A percentile compares a stretch with the other conserved stretches of the same genome.
phyloP scores from a whole-genome alignment of 2,113 vertebrate genomes.

The Callorhinus ursinus region DNA sequence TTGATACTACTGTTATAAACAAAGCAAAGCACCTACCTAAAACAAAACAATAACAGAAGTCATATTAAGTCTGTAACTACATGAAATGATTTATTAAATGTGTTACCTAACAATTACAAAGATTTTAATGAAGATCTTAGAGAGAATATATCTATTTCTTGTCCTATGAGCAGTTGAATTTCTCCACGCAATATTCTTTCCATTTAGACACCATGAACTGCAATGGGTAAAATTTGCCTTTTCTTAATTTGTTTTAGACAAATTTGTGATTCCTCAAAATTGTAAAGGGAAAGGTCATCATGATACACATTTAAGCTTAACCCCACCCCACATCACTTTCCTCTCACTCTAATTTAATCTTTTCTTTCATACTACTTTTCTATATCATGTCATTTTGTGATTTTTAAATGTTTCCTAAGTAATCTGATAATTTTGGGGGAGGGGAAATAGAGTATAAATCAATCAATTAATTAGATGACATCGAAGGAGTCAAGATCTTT shows the following conservation, averaged over 20 bases:
- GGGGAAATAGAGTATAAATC: neutral
- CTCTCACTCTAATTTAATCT: neutral
- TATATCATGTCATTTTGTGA: neutral
- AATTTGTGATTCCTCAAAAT: neutral
- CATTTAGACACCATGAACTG: neutral
- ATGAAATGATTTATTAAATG: neutral
- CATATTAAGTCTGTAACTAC: neutral
- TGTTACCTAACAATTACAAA: neutral
- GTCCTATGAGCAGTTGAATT: neutral
- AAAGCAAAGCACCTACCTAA: neutral
- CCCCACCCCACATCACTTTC: neutral
- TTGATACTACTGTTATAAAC: neutral
- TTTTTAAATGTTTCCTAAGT: neutral
- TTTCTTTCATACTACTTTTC: neutral
- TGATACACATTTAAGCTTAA: neutral
- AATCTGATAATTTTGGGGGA: neutral
- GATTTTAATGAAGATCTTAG: neutral
- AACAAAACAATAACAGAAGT: neutral
- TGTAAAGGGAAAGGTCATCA: neutral
- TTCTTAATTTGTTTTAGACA: neutral
- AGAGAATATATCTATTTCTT: neutral
- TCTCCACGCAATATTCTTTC: neutral
- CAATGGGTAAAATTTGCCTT: neutral
- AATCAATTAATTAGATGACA: neutral
- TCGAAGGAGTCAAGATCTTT: neutral